These are phyloP conservation scores for Eupithecia subfuscata DNA, from an alignment of 2,888 invertebrate genomes.

Conservation along the genomic window DNA sequence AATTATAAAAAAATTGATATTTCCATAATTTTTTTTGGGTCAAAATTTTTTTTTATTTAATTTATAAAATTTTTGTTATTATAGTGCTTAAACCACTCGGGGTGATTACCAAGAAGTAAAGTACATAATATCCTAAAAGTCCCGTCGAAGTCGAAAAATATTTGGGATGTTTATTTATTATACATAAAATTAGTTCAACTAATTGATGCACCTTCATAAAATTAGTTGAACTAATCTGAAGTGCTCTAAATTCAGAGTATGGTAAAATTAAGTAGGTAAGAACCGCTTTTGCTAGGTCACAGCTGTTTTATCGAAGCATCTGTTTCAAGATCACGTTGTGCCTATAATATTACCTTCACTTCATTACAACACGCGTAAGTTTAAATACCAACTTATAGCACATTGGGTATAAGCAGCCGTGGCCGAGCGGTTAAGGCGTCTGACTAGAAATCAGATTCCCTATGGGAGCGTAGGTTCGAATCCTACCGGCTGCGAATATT, in stretches of 20 bases:
- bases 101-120: no score
- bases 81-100: no score
- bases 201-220: neutral
- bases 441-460: conserved; percentile 95
- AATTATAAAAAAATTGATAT: neutral
- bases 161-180: neutral
- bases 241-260: no score
- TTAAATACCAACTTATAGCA: neutral
- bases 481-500: conserved; percentile 90
- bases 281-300: neutral
- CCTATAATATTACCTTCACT: neutral
- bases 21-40: neutral
- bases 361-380: neutral
- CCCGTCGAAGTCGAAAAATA: no score
- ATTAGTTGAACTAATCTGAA: neutral
- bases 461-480: conserved; percentile 95
- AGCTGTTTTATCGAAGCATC: neutral
- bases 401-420: conserved; percentile 84
- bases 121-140: no score
- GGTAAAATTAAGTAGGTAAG: neutral
- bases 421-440: conserved; percentile 95
- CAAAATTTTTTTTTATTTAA: neutral
- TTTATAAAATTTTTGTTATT: no score
- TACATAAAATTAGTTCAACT: neutral
- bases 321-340: neutral